Percentiles rank a stretch among this genome's conserved stretches.
Conservation (phyloP, 1,140 invertebrate species). For the Idris sp. region DNA sequence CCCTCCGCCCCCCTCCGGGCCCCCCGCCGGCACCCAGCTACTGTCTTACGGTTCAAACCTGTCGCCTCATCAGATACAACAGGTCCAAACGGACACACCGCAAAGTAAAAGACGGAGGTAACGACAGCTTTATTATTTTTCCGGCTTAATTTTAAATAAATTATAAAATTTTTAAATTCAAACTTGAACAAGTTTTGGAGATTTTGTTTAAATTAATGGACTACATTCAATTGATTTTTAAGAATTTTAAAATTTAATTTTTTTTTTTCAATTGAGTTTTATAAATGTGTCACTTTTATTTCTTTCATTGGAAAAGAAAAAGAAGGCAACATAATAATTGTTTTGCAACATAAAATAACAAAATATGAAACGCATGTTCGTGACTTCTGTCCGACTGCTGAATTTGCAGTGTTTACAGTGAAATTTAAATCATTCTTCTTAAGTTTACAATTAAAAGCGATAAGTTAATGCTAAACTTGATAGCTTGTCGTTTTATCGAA, state of each 20-base stretch:
- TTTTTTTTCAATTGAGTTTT: too few relatives aligned
- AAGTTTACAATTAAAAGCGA: slow-evolving; percentile 32
- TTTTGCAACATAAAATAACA: slow-evolving; percentile 33
- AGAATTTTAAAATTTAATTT: too few relatives aligned
- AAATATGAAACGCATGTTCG: slow-evolving; percentile 19
- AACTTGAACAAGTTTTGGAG: too few relatives aligned
- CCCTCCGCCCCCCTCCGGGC: slow-evolving; percentile 65
- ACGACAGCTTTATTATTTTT: not conserved
- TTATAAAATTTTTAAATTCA: too few relatives aligned
- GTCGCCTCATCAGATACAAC: slow-evolving; percentile 74
- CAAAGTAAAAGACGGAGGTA: slow-evolving; percentile 79
- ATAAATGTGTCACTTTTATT: too few relatives aligned
- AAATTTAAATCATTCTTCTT: slow-evolving; percentile 40
- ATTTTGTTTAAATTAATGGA: too few relatives aligned
- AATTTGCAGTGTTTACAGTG: slow-evolving; percentile 43
- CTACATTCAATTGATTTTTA: too few relatives aligned
- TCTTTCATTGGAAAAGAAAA: too few relatives aligned
- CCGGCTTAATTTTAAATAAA: too few relatives aligned
- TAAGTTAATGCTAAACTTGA: slow-evolving; percentile 11
- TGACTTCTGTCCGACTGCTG: slow-evolving; percentile 29
- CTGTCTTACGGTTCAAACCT: slow-evolving; percentile 73
- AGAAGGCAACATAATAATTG: slow-evolving; percentile 12
- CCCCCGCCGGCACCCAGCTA: slow-evolving; percentile 72
- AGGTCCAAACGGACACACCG: slow-evolving; percentile 74
- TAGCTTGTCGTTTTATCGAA: slow-evolving; percentile 14